Evolutionary conservation across 2,888 invertebrate genomes (phyloP).

Genomic region (Tiphia femorata): DNA sequence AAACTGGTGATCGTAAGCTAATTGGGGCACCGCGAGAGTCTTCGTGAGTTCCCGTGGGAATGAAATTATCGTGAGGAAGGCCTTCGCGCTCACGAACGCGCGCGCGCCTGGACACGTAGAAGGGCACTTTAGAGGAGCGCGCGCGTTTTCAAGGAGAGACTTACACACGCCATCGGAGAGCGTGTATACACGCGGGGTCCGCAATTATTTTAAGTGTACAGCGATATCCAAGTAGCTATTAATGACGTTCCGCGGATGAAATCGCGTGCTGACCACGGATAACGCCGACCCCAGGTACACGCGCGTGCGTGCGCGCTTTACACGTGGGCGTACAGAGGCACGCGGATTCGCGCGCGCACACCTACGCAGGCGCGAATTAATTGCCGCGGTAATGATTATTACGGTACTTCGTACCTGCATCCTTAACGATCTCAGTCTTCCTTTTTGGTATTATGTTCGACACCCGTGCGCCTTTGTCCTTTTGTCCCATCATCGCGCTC

Average conservation of each 20-base stretch:
- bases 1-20: constrained; percentile 33
- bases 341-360: not conserved
- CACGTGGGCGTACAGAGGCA: not conserved
- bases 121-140: not conserved
- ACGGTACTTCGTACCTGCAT: constrained; percentile 25
- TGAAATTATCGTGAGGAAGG: constrained; percentile 36
- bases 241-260: constrained; percentile 48
- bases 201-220: constrained; percentile 50
- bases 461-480: not conserved
- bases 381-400: constrained; percentile 45
- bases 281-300: constrained; percentile 23
- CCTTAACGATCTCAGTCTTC: constrained; percentile 39
- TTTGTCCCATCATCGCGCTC: not conserved
- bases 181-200: constrained; percentile 17
- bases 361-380: constrained; percentile 49
- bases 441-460: not conserved
- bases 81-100: not conserved
- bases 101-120: not conserved
- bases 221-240: constrained; percentile 49
- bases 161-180: constrained; percentile 4
- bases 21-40: constrained; percentile 34
- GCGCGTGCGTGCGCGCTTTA: constrained; percentile 10
- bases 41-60: constrained; percentile 44
- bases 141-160: not conserved
- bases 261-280: constrained; percentile 48